Conservation (phyloP, 2,888 invertebrate genomes). For the Pterostichus madidus region DNA sequence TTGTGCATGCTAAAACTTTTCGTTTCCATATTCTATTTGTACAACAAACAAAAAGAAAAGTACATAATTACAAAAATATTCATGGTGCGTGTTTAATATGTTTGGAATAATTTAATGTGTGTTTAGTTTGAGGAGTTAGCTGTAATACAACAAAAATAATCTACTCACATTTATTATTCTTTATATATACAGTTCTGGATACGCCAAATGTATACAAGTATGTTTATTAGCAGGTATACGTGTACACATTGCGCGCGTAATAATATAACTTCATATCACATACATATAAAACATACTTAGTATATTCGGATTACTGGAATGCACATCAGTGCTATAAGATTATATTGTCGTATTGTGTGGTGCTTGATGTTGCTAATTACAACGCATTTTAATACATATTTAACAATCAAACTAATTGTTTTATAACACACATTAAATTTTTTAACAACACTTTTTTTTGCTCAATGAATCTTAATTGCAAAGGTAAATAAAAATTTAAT, state of each 20-base stretch:
- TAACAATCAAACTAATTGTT: slow-evolving; percentile 59
- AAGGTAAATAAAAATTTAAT: slow-evolving; percentile 21
- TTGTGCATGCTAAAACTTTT: no score
- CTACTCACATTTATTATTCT: slow-evolving; percentile 59
- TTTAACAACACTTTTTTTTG: slow-evolving; percentile 46
- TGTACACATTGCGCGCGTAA: slow-evolving; percentile 48
- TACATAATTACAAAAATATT: no score
- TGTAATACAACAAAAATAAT: slow-evolving; percentile 18
- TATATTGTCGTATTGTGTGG: slow-evolving; percentile 62
- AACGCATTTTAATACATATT: slow-evolving; percentile 59
- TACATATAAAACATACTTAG: slow-evolving; percentile 56
- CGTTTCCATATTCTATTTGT: no score
- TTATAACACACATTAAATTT: slow-evolving; percentile 53
- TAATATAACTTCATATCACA: slow-evolving; percentile 54
- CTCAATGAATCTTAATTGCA: slow-evolving; percentile 33
- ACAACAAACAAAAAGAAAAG: no score
- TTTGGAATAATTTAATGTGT: no score
- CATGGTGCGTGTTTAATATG: no score
- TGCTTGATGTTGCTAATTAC: slow-evolving; percentile 59
- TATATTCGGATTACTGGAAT: slow-evolving; percentile 50
- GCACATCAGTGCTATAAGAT: slow-evolving; percentile 56
- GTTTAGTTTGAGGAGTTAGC: no score
- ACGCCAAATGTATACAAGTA: slow-evolving; percentile 45
- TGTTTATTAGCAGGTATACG: slow-evolving; percentile 37
- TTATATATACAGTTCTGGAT: slow-evolving; percentile 58